phyloP scores from a whole-genome alignment of 2,113 vertebrate genomes.

The Turdus rufiventris region DNA sequence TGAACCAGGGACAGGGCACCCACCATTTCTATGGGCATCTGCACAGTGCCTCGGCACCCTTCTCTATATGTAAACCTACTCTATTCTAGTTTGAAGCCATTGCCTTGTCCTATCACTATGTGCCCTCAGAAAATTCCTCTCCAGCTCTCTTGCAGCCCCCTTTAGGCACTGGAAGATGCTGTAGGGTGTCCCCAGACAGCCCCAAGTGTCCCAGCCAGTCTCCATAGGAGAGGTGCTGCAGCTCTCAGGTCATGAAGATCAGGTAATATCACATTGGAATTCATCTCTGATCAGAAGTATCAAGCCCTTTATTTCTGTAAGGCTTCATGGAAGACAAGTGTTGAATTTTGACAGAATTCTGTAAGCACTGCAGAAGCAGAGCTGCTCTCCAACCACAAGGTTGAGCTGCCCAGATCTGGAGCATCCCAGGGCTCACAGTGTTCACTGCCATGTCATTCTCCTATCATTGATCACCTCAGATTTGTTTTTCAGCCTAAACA shows the following conservation, averaged over 20 bases:
- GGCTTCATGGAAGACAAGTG: background rate
- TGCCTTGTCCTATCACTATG: background rate
- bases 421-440: background rate
- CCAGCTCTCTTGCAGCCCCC: background rate
- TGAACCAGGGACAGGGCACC: background rate
- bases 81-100: background rate
- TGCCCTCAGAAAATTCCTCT: background rate
- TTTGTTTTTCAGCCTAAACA: background rate
- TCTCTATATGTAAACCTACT: background rate
- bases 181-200: background rate
- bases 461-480: rapidly evolving
- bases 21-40: background rate
- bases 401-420: background rate
- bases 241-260: rapidly evolving
- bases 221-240: background rate
- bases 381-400: background rate
- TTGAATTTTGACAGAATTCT: background rate
- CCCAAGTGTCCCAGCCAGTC: background rate
- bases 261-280: background rate
- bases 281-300: background rate
- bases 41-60: background rate
- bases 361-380: background rate
- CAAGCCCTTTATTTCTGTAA: background rate
- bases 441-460: background rate
- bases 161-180: background rate